These are phyloP conservation scores for Coelinius sp. DNA, from an alignment of 2,888 invertebrate genomes.

Conservation along the genomic window DNA sequence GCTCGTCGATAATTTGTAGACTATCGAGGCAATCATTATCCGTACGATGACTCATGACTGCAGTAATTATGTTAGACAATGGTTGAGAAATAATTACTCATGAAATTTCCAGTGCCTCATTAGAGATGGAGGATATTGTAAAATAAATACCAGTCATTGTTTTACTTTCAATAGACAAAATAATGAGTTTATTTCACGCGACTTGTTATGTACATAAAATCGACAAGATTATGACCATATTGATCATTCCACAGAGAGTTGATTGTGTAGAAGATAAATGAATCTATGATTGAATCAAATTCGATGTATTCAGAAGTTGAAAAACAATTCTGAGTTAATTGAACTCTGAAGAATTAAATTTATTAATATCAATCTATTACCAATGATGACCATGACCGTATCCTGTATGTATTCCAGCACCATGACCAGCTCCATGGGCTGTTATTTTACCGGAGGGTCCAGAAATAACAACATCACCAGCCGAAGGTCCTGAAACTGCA, in stretches of 20 bases:
- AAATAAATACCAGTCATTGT: neutral
- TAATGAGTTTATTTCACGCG: conserved; percentile 27
- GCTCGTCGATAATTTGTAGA: neutral
- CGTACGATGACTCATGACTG: neutral
- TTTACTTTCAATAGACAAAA: conserved; percentile 7
- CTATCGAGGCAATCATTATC: conserved; percentile 8
- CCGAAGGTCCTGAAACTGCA: conserved; percentile 63
- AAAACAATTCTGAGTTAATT: neutral
- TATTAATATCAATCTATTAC: conserved; percentile 41
- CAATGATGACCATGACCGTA: conserved; percentile 55
- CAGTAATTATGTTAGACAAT: conserved; percentile 7
- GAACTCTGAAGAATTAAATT: neutral
- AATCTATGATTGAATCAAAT: conserved; percentile 14
- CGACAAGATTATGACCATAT: neutral
- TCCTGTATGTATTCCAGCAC: conserved; percentile 61
- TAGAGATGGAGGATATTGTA: neutral
- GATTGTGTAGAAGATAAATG: conserved; percentile 6
- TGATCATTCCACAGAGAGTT: neutral
- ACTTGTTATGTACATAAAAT: conserved; percentile 43
- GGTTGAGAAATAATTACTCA: neutral
- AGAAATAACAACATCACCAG: conserved; percentile 65
- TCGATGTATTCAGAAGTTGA: conserved; percentile 15
- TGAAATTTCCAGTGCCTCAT: conserved; percentile 3
- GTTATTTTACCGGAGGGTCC: conserved; percentile 68
- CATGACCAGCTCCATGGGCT: conserved; percentile 65